Evolutionary conservation across 2,888 invertebrate genomes (phyloP), one percentile per base, ranked within the genome.

Genomic region (Liposcelis brunnea): DNA sequence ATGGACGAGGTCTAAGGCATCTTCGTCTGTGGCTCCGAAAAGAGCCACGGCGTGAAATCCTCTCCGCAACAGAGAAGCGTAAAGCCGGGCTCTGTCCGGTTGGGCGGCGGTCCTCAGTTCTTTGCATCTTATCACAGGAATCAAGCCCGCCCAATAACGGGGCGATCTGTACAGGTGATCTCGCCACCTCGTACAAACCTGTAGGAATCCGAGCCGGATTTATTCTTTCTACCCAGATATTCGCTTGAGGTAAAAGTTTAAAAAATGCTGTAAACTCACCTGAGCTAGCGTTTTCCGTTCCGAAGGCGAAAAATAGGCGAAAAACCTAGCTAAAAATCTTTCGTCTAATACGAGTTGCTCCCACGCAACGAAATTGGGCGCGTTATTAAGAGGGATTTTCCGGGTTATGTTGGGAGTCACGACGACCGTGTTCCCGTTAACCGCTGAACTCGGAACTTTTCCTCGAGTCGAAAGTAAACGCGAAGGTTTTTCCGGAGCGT

Each of bases 1-100:
- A 59, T 80, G 80, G 50, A 87, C 82, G 57, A 91, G 75, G 64
- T 91, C 90, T 50, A 81, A 69, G 44, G 89, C 79, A 63, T 93
- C 91, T 57, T 86, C 86, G 61, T 93, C 93, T 11, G 80, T 77
- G 26, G 90, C 90, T 8, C 86, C 86, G 52, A 87, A 71, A 49
- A 93, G 68, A 47, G 81, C 79, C 11, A 93, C 68, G 3, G 83
- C 80, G 56, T 87, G 85, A 59, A 91, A 89, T 18, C 87, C 89
- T 53, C 93, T 72, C 52, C 81, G 69, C 48, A 90, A 75, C 52
- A 93, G 67, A 43, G 85, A 84, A 52, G 80, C 78, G 61, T 85
- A 87, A 49, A 86, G 71, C 52, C 80, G 69, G 15, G 55, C 54
- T 32, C 56, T 51, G 42, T 58, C 58, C n/a, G 52, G 47, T 46